Evolutionary conservation across 2,888 invertebrate genomes (phyloP).

Genomic region (Diaprepes abbreviatus): DNA sequence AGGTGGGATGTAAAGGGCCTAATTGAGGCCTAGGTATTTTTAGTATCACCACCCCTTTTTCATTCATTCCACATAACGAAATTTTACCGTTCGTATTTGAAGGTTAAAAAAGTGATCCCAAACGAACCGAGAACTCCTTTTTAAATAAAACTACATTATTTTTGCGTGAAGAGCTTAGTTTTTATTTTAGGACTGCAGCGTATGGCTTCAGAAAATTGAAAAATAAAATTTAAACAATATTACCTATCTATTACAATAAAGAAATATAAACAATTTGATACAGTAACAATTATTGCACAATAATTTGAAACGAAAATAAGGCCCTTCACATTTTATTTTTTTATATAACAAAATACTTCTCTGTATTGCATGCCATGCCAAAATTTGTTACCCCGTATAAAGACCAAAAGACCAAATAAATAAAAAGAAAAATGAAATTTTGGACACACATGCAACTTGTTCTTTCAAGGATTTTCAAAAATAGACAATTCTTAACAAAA

Average conservation of each 20-base stretch:
- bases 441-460: conserved; percentile 8
- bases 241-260: conserved; percentile 13
- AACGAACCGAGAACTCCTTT: too few species aligned
- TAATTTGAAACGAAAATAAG: conserved; percentile 28
- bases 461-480: conserved; percentile 7
- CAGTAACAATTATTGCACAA: conserved; percentile 39
- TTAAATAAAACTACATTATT: conserved; percentile 23
- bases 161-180: conserved; percentile 35
- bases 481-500: neutral
- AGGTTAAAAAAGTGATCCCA: too few species aligned
- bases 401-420: conserved; percentile 52
- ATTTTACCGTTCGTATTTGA: too few species aligned
- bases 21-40: too few species aligned
- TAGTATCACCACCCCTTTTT: too few species aligned
- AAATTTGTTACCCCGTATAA: conserved; percentile 60
- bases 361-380: conserved; percentile 54
- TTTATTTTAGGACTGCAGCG: conserved; percentile 3
- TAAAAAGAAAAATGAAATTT: conserved; percentile 15
- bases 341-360: conserved; percentile 63
- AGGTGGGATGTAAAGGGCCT: too few species aligned
- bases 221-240: conserved; percentile 33
- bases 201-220: conserved; percentile 23
- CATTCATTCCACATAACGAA: too few species aligned
- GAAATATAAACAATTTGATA: conserved; percentile 22
- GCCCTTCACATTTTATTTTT: conserved; percentile 57